phyloP scores from a whole-genome alignment of 2,797 vertebrate species.

The Gymnopithys bicolor region DNA sequence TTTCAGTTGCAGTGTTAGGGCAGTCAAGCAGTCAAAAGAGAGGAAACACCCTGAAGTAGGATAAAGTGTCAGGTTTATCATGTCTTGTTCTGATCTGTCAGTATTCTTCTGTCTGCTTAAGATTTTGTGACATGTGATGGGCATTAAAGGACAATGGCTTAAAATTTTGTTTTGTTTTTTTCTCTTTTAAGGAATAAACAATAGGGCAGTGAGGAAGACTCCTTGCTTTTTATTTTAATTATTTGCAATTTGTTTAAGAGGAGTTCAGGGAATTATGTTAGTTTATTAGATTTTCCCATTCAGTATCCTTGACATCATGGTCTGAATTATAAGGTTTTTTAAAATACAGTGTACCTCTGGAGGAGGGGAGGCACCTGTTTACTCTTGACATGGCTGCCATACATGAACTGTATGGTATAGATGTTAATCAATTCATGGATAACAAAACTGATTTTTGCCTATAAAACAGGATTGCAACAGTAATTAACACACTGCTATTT shows the following conservation, averaged over 20 bases:
- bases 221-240: not conserved
- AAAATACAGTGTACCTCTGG: not conserved
- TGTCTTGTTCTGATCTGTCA: not conserved
- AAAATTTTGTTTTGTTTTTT: not conserved
- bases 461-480: not conserved
- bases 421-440: not conserved
- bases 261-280: not conserved
- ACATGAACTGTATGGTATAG: not conserved
- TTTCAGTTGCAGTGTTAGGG: not conserved
- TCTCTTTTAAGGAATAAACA: not conserved
- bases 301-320: not conserved
- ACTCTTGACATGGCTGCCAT: not conserved
- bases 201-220: not conserved
- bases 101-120: not conserved
- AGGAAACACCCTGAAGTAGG: not conserved
- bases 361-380: accelerated
- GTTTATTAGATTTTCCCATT: not conserved
- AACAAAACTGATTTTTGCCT: not conserved
- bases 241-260: not conserved
- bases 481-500: not conserved
- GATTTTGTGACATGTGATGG: not conserved
- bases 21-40: not conserved
- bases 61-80: not conserved
- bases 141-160: not conserved
- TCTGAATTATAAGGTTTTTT: not conserved